A percentile compares a stretch with the other conserved stretches of the same genome.
Conservation (phyloP, 2,113 vertebrate species). For the Cairina moschata region DNA sequence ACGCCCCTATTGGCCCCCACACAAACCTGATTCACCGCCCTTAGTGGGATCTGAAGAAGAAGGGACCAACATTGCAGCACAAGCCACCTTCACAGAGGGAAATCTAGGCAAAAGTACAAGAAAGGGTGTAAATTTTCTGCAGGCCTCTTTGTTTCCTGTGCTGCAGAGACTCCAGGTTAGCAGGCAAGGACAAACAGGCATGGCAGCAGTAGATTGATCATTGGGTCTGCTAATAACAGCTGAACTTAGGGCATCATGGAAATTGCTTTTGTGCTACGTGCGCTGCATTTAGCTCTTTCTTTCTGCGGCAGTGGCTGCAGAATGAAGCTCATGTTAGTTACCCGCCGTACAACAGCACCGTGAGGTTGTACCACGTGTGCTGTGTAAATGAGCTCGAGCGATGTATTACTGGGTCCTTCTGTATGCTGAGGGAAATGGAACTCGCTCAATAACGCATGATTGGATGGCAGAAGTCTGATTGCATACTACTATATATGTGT, state of each 20-base stretch:
- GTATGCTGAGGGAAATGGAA: constrained; percentile 24
- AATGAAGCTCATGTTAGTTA: not conserved
- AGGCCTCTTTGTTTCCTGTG: not conserved
- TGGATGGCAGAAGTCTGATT: not conserved
- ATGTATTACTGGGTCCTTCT: not conserved
- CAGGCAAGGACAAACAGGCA: not conserved
- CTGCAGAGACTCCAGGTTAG: not conserved
- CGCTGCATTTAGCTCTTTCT: not conserved
- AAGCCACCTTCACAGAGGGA: not conserved
- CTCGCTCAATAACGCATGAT: not conserved
- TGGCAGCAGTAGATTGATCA: not conserved
- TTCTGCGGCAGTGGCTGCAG: not conserved
- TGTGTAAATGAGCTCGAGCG: constrained; percentile 7
- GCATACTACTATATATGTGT: not conserved
- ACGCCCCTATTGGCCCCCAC: not conserved
- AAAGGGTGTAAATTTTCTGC: not conserved
- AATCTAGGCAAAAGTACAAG: not conserved
- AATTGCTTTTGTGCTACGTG: not conserved
- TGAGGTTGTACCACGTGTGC: not conserved
- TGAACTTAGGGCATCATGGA: not conserved
- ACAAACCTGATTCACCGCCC: not conserved
- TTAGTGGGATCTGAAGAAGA: not conserved
- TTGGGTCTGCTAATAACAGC: not conserved
- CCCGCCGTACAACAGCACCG: not conserved
- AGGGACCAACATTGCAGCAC: not conserved